phyloP scores from a whole-genome alignment of 2,113 vertebrate genomes.

The Anser brachyrhynchus region DNA sequence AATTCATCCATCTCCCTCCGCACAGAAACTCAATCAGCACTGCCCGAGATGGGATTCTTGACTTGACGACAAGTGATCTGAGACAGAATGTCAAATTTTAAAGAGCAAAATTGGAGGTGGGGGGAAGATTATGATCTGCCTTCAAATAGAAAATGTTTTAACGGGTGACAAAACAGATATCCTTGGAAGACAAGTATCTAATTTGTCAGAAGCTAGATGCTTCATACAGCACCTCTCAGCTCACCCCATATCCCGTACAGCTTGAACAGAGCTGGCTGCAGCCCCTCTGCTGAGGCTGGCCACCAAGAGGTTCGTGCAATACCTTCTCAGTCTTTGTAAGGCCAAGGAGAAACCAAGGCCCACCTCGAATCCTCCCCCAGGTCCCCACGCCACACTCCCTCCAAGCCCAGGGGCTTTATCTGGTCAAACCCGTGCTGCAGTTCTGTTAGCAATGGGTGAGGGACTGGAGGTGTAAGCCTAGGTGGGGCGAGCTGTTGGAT shows the following conservation, averaged over 20 bases:
- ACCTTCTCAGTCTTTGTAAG: neutral
- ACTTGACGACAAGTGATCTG: neutral
- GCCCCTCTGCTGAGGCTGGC: neutral
- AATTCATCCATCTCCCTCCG: neutral
- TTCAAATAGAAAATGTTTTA: neutral
- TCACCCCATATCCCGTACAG: neutral
- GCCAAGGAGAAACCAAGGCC: neutral
- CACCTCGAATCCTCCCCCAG: neutral
- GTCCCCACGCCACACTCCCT: neutral
- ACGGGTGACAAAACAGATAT: neutral
- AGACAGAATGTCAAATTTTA: neutral
- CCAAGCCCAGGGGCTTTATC: neutral
- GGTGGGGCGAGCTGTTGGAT: fast-evolving
- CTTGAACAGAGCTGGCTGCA: neutral
- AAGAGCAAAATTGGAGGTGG: neutral
- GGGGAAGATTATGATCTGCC: neutral
- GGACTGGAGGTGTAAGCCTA: neutral
- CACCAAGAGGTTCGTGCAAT: fast-evolving
- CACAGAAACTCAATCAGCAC: neutral
- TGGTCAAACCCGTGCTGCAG: neutral
- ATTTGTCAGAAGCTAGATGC: neutral
- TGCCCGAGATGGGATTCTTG: neutral
- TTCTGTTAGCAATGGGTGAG: neutral
- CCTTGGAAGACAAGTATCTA: neutral
- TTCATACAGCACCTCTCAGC: neutral